Evolutionary conservation across 2,797 vertebrate genomes (phyloP).

Genomic region (Scolopax bukidnonensis): DNA sequence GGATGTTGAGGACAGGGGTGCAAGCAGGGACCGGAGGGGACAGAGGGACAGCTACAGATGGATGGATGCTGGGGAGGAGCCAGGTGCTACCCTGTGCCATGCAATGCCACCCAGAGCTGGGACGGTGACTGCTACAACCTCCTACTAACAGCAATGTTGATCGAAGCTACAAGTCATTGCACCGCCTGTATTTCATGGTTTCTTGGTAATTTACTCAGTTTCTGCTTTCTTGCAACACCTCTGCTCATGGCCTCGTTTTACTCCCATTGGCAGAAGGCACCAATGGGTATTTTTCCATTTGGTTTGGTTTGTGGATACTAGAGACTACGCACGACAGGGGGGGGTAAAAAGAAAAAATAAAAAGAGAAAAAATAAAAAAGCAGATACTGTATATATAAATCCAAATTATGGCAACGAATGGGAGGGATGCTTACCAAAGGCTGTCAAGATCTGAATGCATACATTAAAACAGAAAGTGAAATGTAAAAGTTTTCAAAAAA

Average conservation of each 20-base stretch:
- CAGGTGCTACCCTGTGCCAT: constrained; percentile 23
- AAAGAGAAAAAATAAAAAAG: constrained; percentile 40
- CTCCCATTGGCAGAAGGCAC: not conserved
- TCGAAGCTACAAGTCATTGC: not conserved
- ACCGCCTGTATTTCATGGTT: constrained; percentile 21
- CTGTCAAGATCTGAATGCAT: constrained; percentile 79
- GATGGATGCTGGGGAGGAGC: not conserved
- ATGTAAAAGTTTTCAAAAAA: constrained; percentile 72
- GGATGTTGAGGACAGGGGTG: not conserved
- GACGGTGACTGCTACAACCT: constrained; percentile 5
- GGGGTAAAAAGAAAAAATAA: too few relatives aligned
- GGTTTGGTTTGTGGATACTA: constrained; percentile 3
- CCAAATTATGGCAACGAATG: constrained; percentile 72
- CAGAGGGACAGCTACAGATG: not conserved
- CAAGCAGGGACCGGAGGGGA: not conserved
- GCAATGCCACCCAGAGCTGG: constrained; percentile 22
- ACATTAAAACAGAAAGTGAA: constrained; percentile 82
- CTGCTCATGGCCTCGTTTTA: not conserved
- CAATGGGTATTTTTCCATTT: not conserved
- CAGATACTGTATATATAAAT: constrained; percentile 63
- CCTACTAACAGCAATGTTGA: constrained; percentile 37
- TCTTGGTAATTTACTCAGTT: constrained; percentile 30
- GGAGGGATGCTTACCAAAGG: constrained; percentile 81
- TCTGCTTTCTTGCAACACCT: constrained; percentile 19
- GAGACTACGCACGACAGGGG: constrained; percentile 40